Evolutionary conservation across 2,113 vertebrate genomes (phyloP).

Genomic region (Hypomesus transpacificus): DNA sequence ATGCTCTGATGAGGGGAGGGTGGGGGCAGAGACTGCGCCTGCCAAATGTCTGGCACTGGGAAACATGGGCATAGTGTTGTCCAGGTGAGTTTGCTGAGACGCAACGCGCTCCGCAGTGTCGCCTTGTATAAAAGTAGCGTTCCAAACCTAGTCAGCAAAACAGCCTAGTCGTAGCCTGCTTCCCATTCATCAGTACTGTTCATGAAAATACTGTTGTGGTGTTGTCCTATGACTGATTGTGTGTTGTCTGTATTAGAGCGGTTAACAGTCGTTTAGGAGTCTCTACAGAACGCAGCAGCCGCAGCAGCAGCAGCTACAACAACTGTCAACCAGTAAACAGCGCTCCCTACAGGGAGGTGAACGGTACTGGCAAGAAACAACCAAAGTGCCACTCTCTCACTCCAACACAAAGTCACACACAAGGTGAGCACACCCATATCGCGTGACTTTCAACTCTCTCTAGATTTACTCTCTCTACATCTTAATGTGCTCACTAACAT

Average conservation of each 20-base stretch:
- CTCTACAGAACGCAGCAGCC: background rate
- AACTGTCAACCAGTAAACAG: background rate
- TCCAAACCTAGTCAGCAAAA: no score
- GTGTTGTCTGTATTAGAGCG: background rate
- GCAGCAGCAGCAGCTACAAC: background rate
- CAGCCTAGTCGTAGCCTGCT: no score
- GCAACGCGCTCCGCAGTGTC: no score
- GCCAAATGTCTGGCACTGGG: constrained; percentile 5
- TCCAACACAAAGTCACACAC: background rate
- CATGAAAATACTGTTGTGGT: no score
- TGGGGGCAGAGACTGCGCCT: constrained; percentile 1
- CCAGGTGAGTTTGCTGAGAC: background rate
- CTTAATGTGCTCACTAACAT: background rate
- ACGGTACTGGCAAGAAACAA: background rate
- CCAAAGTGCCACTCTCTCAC: background rate
- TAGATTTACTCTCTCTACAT: background rate
- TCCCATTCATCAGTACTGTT: no score
- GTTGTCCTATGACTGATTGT: background rate
- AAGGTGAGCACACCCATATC: constrained; percentile 51
- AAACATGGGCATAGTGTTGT: constrained; percentile 5
- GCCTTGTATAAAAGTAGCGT: no score
- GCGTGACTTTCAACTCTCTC: no score
- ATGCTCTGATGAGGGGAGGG: background rate
- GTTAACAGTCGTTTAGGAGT: background rate
- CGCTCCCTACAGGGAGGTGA: background rate